phyloP scores from a whole-genome alignment of 2,113 vertebrate genomes.

The Xenotilapia caudafasciata region DNA sequence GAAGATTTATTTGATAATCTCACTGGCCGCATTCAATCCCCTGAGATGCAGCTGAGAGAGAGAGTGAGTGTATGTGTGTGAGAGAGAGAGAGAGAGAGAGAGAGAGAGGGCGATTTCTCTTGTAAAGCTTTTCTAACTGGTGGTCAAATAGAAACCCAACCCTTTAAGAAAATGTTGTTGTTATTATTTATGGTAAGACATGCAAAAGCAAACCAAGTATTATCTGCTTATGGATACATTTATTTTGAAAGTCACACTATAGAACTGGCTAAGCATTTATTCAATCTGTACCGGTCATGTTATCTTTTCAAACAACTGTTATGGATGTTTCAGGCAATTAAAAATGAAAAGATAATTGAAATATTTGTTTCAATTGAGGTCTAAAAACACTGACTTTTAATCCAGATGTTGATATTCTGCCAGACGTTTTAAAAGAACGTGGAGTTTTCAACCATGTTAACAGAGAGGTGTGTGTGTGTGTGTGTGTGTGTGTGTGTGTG shows the following conservation, averaged over 20 bases:
- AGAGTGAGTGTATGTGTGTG: accelerated
- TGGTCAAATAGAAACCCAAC: background rate
- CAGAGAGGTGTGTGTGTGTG: background rate
- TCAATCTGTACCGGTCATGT: background rate
- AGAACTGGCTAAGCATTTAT: background rate
- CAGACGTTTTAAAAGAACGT: background rate
- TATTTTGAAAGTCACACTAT: background rate
- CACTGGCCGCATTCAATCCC: background rate
- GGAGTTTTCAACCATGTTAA: background rate
- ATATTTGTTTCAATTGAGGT: background rate
- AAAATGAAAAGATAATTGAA: background rate
- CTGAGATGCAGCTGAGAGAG: background rate
- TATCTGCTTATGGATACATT: background rate
- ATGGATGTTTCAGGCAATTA: background rate
- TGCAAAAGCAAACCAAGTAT: background rate
- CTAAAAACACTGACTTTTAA: background rate
- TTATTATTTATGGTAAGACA: background rate
- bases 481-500: background rate
- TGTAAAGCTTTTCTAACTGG: background rate
- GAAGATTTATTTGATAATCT: background rate
- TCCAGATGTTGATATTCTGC: background rate
- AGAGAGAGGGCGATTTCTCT: accelerated
- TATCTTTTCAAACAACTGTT: background rate
- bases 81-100: background rate
- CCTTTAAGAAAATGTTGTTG: background rate